Percentiles rank a stretch among this genome's conserved stretches.
Evolutionary conservation across 1,140 invertebrate species (phyloP).

Genomic region (Anoplolepis gracilipes): DNA sequence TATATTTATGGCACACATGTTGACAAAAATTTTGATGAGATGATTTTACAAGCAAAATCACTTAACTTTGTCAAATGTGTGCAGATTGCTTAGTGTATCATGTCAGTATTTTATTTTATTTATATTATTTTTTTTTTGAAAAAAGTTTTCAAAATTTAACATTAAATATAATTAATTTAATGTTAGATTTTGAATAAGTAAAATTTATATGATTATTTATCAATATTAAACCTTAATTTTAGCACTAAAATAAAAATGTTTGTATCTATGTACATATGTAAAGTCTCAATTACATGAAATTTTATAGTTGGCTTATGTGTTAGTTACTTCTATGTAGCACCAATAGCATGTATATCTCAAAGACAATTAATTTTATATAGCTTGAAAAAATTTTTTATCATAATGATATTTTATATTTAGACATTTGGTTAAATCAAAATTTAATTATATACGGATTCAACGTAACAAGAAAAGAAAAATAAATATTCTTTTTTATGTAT

Average conservation of each 20-base stretch:
- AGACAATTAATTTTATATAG: background rate
- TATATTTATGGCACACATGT: background rate
- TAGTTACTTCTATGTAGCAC: background rate
- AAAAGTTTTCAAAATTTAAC: background rate
- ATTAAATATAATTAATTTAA: too few relatives aligned
- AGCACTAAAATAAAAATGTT: background rate
- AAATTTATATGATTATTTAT: conserved; percentile 40
- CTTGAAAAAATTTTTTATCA: background rate
- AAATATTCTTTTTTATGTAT: too few relatives aligned
- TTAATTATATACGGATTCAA: background rate
- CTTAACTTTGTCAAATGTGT: background rate
- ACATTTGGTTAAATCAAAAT: background rate
- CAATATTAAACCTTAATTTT: background rate
- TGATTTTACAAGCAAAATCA: conserved; percentile 22
- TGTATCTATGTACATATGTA: conserved; percentile 18
- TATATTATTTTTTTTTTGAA: background rate
- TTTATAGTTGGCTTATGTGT: background rate
- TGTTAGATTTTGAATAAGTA: too few relatives aligned
- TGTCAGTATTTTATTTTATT: conserved; percentile 26
- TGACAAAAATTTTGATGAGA: background rate
- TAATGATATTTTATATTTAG: background rate
- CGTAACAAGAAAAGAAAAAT: background rate
- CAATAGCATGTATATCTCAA: background rate
- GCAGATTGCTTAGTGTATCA: background rate
- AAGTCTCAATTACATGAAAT: conserved; percentile 14